These are phyloP conservation scores for Cecidostiba fungosa DNA, from an alignment of 2,888 invertebrate species.

Conservation along the genomic window DNA sequence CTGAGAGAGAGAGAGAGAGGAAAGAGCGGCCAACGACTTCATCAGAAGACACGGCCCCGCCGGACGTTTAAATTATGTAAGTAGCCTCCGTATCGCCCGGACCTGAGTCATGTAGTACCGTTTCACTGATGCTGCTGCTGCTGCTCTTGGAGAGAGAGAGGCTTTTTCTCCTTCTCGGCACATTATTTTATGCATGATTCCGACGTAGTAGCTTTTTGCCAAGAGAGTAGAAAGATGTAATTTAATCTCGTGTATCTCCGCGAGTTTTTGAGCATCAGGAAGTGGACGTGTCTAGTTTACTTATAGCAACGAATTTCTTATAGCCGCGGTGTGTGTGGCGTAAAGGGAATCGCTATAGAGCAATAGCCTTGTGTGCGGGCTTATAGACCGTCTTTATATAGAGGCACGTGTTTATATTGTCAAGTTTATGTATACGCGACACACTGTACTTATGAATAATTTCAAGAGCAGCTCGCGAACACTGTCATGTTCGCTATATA, in stretches of 20 bases:
- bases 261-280: not conserved
- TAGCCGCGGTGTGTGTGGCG: not conserved
- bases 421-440: not conserved
- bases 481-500: not conserved
- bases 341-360: too few relatives aligned
- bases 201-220: not conserved
- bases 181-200: not conserved
- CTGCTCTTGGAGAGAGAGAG: too few relatives aligned
- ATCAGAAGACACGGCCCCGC: conserved; percentile 64
- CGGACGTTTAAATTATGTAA: conserved; percentile 73
- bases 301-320: not conserved
- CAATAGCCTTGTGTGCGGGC: too few relatives aligned
- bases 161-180: not conserved
- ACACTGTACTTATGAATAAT: not conserved
- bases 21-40: conserved; percentile 65
- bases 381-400: not conserved
- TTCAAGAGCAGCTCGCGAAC: not conserved
- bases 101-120: not conserved
- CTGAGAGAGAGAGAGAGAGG: conserved; percentile 54
- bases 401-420: not conserved
- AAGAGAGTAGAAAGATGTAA: not conserved
- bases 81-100: conserved; percentile 60
- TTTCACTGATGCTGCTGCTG: not conserved
- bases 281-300: not conserved
- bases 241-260: not conserved